Evolutionary conservation across 2,888 invertebrate species (phyloP).

Genomic region (Rutpela maculata): DNA sequence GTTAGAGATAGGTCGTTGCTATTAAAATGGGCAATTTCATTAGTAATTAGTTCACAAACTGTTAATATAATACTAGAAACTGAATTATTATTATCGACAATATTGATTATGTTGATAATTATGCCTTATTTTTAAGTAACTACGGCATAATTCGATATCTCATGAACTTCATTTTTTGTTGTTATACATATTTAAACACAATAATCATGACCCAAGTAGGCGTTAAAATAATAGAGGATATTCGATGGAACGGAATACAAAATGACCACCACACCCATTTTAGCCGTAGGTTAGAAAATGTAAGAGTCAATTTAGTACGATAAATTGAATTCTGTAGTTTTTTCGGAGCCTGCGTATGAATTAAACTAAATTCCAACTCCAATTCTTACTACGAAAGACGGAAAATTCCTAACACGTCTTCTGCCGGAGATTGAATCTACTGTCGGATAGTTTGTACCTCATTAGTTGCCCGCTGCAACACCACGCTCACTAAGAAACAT

Average conservation of each 20-base stretch:
- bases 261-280: conserved; percentile 26
- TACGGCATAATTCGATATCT: neutral
- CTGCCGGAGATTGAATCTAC: conserved; percentile 60
- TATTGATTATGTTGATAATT: conserved; percentile 18
- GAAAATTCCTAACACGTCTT: conserved; percentile 59
- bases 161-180: conserved; percentile 24
- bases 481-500: conserved; percentile 30
- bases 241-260: conserved; percentile 19
- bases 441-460: conserved; percentile 61
- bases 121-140: conserved; percentile 6
- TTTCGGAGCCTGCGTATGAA: conserved; percentile 29
- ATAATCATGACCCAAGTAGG: conserved; percentile 30
- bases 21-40: no score
- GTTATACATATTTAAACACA: conserved; percentile 12
- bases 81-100: neutral
- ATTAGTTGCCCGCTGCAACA: conserved; percentile 51
- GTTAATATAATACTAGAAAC: no score
- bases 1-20: no score
- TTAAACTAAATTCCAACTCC: conserved; percentile 32
- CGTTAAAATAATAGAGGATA: conserved; percentile 31
- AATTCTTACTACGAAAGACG: neutral
- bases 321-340: conserved; percentile 31
- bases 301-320: conserved; percentile 32
- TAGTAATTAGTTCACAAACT: no score
- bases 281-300: conserved; percentile 28